Percentiles rank a stretch among this genome's conserved stretches.
These are phyloP conservation scores for Platypus cylindrus DNA, from an alignment of 2,888 invertebrate genomes.

Conservation along the genomic window DNA sequence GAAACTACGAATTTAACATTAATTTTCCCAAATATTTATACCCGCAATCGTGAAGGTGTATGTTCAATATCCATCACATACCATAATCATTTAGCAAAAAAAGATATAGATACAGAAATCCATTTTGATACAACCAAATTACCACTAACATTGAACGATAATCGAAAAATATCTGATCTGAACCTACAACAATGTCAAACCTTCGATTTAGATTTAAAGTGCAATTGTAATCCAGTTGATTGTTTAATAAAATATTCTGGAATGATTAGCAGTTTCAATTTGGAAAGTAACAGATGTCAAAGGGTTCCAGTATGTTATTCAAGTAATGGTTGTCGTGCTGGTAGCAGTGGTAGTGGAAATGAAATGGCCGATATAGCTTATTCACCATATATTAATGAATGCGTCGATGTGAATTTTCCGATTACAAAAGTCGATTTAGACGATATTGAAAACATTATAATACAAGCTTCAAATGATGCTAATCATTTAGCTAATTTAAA, in stretches of 20 bases:
- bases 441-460: constrained; percentile 22
- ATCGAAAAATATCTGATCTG: no score
- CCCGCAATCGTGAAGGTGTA: constrained; percentile 21
- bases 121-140: constrained; percentile 17
- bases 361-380: constrained; percentile 28
- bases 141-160: constrained; percentile 3
- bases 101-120: constrained; percentile 15
- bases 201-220: constrained; percentile 37
- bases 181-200: constrained; percentile 26
- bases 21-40: constrained; percentile 32
- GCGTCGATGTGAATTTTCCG: constrained; percentile 30
- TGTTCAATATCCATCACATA: constrained; percentile 22
- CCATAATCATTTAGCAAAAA: constrained; percentile 14
- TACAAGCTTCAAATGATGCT: not conserved
- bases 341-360: no score
- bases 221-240: constrained; percentile 39
- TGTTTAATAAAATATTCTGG: constrained; percentile 45
- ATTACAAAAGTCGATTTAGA: constrained; percentile 26
- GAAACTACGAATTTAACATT: constrained; percentile 28
- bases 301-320: constrained; percentile 30
- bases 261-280: constrained; percentile 38
- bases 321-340: constrained; percentile 24
- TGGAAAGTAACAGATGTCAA: constrained; percentile 27
- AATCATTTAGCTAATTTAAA: constrained; percentile 7
- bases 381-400: constrained; percentile 32